A percentile compares a stretch with the other conserved stretches of the same genome.
These are phyloP conservation scores for Dipodomys spectabilis DNA, from an alignment of 2,113 vertebrate species.

Conservation along the genomic window DNA sequence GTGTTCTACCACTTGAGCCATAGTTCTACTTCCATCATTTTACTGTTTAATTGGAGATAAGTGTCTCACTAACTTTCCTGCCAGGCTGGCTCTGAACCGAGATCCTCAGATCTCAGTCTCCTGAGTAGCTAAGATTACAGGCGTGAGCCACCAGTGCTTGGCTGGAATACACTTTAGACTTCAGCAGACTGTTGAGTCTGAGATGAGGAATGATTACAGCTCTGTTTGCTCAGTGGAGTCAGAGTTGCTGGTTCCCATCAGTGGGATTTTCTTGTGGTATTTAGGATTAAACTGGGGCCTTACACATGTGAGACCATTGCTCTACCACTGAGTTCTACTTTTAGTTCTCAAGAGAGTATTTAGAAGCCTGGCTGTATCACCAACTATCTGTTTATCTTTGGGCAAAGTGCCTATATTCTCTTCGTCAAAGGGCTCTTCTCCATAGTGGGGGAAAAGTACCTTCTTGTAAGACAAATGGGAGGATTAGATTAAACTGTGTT, in stretches of 20 bases:
- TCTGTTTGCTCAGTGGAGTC: neutral
- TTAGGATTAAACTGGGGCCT: neutral
- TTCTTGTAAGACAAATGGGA: neutral
- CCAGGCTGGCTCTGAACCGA: too few species aligned
- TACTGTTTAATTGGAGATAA: too few species aligned
- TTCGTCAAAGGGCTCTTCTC: neutral
- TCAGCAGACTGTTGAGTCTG: too few species aligned
- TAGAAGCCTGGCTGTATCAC: neutral
- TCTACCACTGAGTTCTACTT: neutral
- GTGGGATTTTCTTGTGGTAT: neutral
- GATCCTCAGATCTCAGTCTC: too few species aligned
- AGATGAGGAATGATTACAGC: neutral
- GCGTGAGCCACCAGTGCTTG: too few species aligned
- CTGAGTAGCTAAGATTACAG: too few species aligned
- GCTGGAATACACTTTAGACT: neutral
- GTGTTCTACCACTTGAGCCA: too few species aligned
- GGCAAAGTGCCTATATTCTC: neutral
- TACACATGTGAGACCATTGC: too few species aligned
- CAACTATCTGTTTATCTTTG: neutral
- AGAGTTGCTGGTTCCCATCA: neutral
- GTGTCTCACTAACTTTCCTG: too few species aligned
- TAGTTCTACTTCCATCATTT: too few species aligned
- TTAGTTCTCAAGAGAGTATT: neutral
- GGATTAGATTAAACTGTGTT: neutral
- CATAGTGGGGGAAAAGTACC: neutral